Base-by-base conservation (phyloP, 2,888 invertebrate genomes). In the Agriopis aurantiaria region DNA sequence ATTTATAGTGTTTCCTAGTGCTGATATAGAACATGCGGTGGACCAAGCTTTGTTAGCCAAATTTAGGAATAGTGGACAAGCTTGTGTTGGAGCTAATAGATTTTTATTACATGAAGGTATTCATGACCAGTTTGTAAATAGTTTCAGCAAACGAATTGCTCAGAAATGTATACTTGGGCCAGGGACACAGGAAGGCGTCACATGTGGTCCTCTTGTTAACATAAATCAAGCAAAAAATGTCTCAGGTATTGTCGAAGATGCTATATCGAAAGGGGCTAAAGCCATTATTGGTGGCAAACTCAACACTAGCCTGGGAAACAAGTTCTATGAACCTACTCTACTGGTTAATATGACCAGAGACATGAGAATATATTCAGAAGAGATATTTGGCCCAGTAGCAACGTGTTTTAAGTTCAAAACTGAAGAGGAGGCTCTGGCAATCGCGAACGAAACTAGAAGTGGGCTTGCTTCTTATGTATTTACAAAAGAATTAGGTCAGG, bases 401-500 rank as follows among this genome's bases (percentile, higher is more conserved):
- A 96, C 97, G 8, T 96, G 99, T 75, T 95, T 97, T 65, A 97
- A 96, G 93, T 99, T 99, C 87, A 96, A 96, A 80, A 96, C 95
- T 12, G 99, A 99, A 91, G 96, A 97, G 33, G 99, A 99, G 85
- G 99, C 96, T 0, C 68, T 99, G 41, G 85, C 94, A 61, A 96
- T 97, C 77, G 99, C 99, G 0, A 99, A 99, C 88, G 93, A 95
- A 64, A 97, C 97, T 0, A 95, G 95, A 58, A 95, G 96, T 82
- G 99, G 99, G 41, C 93, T 99, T 49, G 99, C 99, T 59, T 97
- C 98, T 0, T 99, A 99, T 92, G 98, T 99, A 80, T 99, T 96
- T 87, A 98, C 98, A 0, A 96, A 96, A 81, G 97, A 99, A 88
- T 85, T 99, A 23, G 95, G 97, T 14, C 99, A 99, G 88, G 96